Conservation (phyloP, 2,113 vertebrate species). For the Neomonachus schauinslandi region DNA sequence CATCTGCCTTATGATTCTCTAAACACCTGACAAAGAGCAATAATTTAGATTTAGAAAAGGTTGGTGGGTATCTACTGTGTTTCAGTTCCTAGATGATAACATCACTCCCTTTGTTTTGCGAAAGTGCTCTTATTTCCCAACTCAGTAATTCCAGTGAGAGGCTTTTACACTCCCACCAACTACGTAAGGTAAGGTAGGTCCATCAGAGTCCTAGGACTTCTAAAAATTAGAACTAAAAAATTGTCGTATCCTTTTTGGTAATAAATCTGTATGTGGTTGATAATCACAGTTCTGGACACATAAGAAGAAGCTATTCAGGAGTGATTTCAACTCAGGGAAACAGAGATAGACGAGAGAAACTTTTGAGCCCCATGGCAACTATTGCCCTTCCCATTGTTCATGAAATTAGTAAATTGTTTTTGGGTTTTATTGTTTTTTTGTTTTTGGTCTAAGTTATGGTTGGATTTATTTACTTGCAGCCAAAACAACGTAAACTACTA, state of each 20-base stretch:
- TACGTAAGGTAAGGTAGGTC: neutral
- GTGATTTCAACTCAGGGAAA: slow-evolving; percentile 22
- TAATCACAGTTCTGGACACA: neutral
- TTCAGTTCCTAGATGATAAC: neutral
- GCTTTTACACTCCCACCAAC: neutral
- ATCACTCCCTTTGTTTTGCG: neutral
- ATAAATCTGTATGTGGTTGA: neutral
- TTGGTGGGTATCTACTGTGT: neutral
- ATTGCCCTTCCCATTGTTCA: neutral
- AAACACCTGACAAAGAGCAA: neutral
- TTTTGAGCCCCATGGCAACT: neutral
- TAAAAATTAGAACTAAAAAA: neutral
- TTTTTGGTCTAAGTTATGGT: neutral
- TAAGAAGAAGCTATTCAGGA: neutral
- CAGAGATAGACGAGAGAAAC: neutral
- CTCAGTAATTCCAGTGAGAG: neutral
- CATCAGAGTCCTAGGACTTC: neutral
- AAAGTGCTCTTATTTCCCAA: neutral
- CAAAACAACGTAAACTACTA: neutral
- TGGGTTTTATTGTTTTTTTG: no score
- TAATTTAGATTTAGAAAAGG: neutral
- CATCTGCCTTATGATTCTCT: neutral
- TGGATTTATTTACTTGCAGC: neutral
- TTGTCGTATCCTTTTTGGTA: neutral
- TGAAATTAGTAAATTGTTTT: neutral